A percentile compares a stretch with the other conserved stretches of the same genome.
Evolutionary conservation across 2,797 vertebrate genomes (phyloP).

Genomic region (Acanthopagrus latus): DNA sequence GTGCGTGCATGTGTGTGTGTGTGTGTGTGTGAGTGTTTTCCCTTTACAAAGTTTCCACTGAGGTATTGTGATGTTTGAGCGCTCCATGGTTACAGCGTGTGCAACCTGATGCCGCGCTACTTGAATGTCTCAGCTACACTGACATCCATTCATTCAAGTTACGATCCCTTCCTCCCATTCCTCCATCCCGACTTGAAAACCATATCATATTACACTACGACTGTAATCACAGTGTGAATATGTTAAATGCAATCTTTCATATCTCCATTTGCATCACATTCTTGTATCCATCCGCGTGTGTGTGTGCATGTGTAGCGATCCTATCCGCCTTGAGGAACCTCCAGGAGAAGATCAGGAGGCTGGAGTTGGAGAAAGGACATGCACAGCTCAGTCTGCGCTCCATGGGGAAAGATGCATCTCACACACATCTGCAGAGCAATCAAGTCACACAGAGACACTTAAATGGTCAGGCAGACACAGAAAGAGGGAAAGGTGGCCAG

Average conservation of each 20-base stretch:
- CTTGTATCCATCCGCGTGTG: background rate
- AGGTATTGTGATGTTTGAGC: slow-evolving; percentile 54
- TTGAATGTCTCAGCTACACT: slow-evolving; percentile 56
- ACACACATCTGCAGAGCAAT: slow-evolving; percentile 37
- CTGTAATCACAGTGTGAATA: background rate
- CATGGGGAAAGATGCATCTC: slow-evolving; percentile 81
- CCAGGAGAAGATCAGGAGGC: slow-evolving; percentile 92
- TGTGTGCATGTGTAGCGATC: slow-evolving; percentile 84
- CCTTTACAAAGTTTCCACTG: slow-evolving; percentile 53
- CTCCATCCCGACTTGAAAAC: background rate
- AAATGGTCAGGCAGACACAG: slow-evolving; percentile 59
- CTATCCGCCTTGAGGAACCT: slow-evolving; percentile 95
- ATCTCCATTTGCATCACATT: background rate
- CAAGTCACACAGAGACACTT: slow-evolving; percentile 18
- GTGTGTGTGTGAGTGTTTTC: slow-evolving; percentile 15
- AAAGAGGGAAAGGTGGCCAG: slow-evolving; percentile 70
- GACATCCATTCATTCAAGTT: slow-evolving; percentile 52
- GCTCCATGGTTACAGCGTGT: slow-evolving; percentile 80
- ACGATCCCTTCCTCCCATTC: background rate
- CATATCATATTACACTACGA: slow-evolving; percentile 11
- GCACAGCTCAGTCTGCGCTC: slow-evolving; percentile 84
- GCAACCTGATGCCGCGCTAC: slow-evolving; percentile 74
- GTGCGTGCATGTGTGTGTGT: slow-evolving; percentile 15
- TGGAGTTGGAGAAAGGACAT: slow-evolving; percentile 91
- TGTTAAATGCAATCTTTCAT: slow-evolving; percentile 3